Base-by-base conservation (phyloP, 2,113 vertebrate genomes). In the Anthoscopus minutus region DNA sequence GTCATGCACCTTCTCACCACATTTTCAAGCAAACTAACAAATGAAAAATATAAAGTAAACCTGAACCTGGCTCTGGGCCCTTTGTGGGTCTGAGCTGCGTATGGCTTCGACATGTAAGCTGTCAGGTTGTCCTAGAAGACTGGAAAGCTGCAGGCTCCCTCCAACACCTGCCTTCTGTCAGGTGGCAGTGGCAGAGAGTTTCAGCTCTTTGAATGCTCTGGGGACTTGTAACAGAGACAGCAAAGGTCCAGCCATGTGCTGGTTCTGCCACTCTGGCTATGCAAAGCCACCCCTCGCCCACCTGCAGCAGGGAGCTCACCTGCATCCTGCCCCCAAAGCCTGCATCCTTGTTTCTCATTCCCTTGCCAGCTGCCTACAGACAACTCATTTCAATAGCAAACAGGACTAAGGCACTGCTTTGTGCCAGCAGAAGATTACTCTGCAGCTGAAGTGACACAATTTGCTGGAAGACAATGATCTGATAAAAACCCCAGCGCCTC, bases 341-440 rank as follows among this genome's bases (percentile, higher is more conserved):
- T 73, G 54, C 9, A 44, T 9, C 40, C 65, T 42, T 9, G 5
- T 9, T 61, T 50, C 58, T 35, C 53, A 51, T 30, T 71, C 61
- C 92, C 53, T 56, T 69, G 87, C 45, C 73, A 89, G 64, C 73
- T 85, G 81, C 81, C 60, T 35, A 31, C 0, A 0, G 83, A 54
- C 1, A 3, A 60, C 69, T 91, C 10, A 1, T 91, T 87, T 89
- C 89, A 76, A 88, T 31, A 76, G 81, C 66, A 82, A 38, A 47
- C 31, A 72, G 62, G 45, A 60, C 48, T 53, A 60, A 65, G 42
- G 88, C 66, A 40, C 38, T 74, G 71, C 60, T 93, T 77, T 85
- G 48, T 91, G 61, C 85, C 92, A 88, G 45, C 62, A 91, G 54
- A 60, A 86, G 81, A 80, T 80, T 74, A 85, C 58, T 88, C 54